Evolutionary conservation across 2,113 vertebrate genomes (phyloP), one percentile per base, ranked within the genome.

Genomic region (Cepphus grylle): DNA sequence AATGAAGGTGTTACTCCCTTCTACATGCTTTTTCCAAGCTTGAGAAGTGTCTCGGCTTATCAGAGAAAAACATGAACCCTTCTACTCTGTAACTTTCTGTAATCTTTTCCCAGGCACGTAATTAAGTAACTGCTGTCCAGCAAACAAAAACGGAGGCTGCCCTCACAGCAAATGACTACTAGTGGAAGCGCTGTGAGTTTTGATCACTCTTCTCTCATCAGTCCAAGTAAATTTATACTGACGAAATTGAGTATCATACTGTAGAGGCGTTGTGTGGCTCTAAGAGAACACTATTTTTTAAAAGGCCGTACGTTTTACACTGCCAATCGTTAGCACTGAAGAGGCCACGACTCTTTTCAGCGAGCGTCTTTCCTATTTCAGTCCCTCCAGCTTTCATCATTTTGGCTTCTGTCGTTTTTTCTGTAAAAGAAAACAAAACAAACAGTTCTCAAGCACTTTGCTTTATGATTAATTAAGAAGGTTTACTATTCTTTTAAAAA

Each of bases 331-430:
- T 99, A 30, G 99, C 99, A 82, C 99, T 99, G 97, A 99, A 99
- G 43, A 99, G 99, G 71, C 99, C 99, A 71, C 99, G 98, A 76
- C 99, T 99, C 96, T 99, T 99, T 94, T 99, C 99, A 15, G 99
- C 99, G 30, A 99, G 98, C 4, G 99, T 99, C 98, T 99, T 99
- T 27, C 99, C 99, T 87, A 99, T 99, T 96, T 99, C 99, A 15
- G 99, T 99, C 8, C 99, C 99, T 66, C 99, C 99, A 5, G 99
- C 99, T 98, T 99, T 99, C 99, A 99, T 99, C 99, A 99, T 99
- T 97, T 99, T 99, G 30, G 99, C 99, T 89, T 99, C 99, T 30
- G 99, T 99, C 15, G 99, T 99, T 98, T 99, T 99, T 90, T 99
- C 99, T 99, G 97, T 72, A 96, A 98, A 69, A 95, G 13, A 53